A percentile compares a stretch with the other conserved stretches of the same genome.
Conservation (phyloP, 2,797 vertebrate species). For the Sparus aurata region DNA sequence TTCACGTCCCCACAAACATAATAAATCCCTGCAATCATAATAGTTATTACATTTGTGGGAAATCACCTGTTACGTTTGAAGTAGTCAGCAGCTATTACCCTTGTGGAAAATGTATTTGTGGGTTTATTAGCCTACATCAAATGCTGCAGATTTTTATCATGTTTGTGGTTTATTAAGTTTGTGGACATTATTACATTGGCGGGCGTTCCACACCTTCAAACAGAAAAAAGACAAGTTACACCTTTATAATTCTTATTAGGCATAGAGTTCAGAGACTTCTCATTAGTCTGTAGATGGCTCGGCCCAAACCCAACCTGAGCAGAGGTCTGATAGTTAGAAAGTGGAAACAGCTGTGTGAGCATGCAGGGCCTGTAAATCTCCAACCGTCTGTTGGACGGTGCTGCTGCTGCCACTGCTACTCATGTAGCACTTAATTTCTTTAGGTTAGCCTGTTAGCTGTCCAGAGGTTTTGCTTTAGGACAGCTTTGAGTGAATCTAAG, state of each 20-base stretch:
- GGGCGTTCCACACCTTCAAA: too few relatives aligned
- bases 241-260: neutral
- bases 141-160: too few relatives aligned
- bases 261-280: neutral
- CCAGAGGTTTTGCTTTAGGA: neutral
- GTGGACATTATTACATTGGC: too few relatives aligned
- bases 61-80: too few relatives aligned
- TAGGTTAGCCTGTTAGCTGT: neutral
- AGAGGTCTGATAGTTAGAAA: neutral
- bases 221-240: too few relatives aligned
- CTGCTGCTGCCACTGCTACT: neutral
- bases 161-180: too few relatives aligned
- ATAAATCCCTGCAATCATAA: too few relatives aligned
- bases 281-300: neutral
- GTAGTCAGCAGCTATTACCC: too few relatives aligned
- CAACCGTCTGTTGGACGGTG: neutral
- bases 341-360: constrained; percentile 3
- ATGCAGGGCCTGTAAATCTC: neutral
- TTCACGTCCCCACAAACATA: too few relatives aligned
- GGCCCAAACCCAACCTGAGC: neutral
- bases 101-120: too few relatives aligned
- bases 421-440: neutral
- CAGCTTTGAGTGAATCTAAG: neutral
- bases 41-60: too few relatives aligned
- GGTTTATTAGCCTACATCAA: too few relatives aligned